Evolutionary conservation across 1,140 invertebrate species (phyloP), one percentile per base, ranked within the genome.

Genomic region (Drosophila takahashii): DNA sequence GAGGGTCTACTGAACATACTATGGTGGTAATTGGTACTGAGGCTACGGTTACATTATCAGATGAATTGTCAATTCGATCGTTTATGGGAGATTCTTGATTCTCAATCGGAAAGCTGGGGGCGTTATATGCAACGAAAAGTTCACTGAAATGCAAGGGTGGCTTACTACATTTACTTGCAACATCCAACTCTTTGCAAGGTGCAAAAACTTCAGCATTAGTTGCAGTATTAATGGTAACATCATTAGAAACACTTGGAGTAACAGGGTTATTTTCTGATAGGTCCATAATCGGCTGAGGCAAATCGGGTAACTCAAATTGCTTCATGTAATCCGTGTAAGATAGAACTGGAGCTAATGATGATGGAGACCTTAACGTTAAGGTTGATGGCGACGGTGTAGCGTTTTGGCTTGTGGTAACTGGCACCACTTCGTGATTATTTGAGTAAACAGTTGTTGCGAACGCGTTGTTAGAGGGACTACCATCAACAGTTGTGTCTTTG

Each of bases 291-390:
- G 75, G 81, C 16, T 71, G 67, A 15, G 86, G 86, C 34, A 90
- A 65, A 34, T 90, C 86, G 6, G 86, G 86, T 44, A 90, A 60
- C 11, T 90, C 75, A 77, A 90, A 90, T 48, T 79, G 65, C 51
- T 90, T 90, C 81, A 90, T 86, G 53, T 90, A 90, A 45, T 90
- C 81, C 27, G 57, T 39, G 26, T 90, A 90, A 13, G 84, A 80
- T 13, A 74, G 41, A 4, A 72, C 58, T n/a, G 64, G 57, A 36
- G 70, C 36, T 16, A 53, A 34, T 44, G 45, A 56, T 32, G 64
- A 54, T 54, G 64, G 52, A 45, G 61, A 79, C 10, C 34, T 56
- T 42, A 67, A 37, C 8, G 72, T 58, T 37, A 26, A 7, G 13
- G 3, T 9, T 15, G 54, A 70, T 26, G 47, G 29, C 9, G 66